phyloP scores from a whole-genome alignment of 2,113 vertebrate species.

The Odocoileus virginianus region DNA sequence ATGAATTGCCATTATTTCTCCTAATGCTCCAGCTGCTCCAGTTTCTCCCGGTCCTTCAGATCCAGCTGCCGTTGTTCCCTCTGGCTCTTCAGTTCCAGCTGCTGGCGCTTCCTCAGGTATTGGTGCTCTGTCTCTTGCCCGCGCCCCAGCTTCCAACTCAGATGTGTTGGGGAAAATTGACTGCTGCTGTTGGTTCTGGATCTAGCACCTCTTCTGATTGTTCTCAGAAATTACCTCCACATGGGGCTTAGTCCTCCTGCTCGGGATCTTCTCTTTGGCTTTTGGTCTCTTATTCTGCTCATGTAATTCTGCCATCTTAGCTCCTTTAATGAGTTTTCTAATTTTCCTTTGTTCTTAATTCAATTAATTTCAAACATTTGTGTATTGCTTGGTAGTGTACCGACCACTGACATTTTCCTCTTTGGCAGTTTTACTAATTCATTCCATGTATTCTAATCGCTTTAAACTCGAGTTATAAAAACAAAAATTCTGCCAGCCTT shows the following conservation, averaged over 20 bases:
- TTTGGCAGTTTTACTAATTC: slow-evolving; percentile 64
- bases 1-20: slow-evolving; percentile 73
- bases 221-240: slow-evolving; percentile 48
- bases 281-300: slow-evolving; percentile 55
- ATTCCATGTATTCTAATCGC: slow-evolving; percentile 46
- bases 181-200: slow-evolving; percentile 13
- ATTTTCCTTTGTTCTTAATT: slow-evolving; percentile 61
- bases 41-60: slow-evolving; percentile 70
- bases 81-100: slow-evolving; percentile 73
- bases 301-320: slow-evolving; percentile 60
- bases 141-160: slow-evolving; percentile 5
- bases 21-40: slow-evolving; percentile 75
- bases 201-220: slow-evolving; percentile 55
- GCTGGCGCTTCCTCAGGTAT: slow-evolving; percentile 73
- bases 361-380: slow-evolving; percentile 65
- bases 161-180: slow-evolving; percentile 42
- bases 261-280: slow-evolving; percentile 61
- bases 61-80: slow-evolving; percentile 68
- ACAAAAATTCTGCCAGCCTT: background rate
- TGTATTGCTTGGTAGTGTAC: slow-evolving; percentile 53
- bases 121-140: slow-evolving; percentile 52
- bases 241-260: slow-evolving; percentile 32
- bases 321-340: slow-evolving; percentile 62
- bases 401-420: slow-evolving; percentile 58
- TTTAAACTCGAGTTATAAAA: background rate